Base-by-base conservation (phyloP, 1,140 invertebrate genomes). In the Cydia pomonella region DNA sequence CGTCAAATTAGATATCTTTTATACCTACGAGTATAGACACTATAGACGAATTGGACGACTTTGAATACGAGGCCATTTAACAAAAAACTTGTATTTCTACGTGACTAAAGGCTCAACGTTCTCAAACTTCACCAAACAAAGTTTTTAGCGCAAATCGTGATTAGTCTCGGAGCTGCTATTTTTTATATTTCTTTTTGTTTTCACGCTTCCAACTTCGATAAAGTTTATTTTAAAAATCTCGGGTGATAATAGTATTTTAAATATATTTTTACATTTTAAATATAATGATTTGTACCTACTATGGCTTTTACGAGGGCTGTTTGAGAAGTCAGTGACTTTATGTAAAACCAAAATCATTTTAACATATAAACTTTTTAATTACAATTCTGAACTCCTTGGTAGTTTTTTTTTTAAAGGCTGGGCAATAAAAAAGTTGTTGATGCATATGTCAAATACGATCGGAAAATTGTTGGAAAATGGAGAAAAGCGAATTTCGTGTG, bases 71-170 rank as follows among this genome's bases (percentile, higher is more conserved):
- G 29, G 9, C 33, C 29, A 69, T 69, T 69, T 41, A 69, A 69
- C 29, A 41, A 69, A 63, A 66, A 59, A 38, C 16, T 69, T 38
- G 16, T 69, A 38, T n/a, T 38, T 69, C 41, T 69, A 18, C 64
- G 64, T 69, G 64, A 69, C 64, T 69, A 69, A 69, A 69, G 64
- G 64, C 63, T 29, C 27, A 16, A 13, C 64, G 64, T 41, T 69
- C 64, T 38, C 64, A 69, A 69, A 69, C 64, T 69, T 69, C 29
- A 38, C 18, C 41, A 38, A 41, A 69, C 64, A 69, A 69, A 69
- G 13, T 69, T 59, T 69, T 69, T 69, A 69, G 29, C 16, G 64
- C 27, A 41, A 69, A 69, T 69, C 29, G 64, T 41, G 29, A 69
- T 69, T 69, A 69, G 63, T 33, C 63, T 16, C n/a, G 27, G 64